A percentile compares a stretch with the other conserved stretches of the same genome.
phyloP scores from a whole-genome alignment of 2,888 invertebrate genomes.

The Podabrus alpinus region DNA sequence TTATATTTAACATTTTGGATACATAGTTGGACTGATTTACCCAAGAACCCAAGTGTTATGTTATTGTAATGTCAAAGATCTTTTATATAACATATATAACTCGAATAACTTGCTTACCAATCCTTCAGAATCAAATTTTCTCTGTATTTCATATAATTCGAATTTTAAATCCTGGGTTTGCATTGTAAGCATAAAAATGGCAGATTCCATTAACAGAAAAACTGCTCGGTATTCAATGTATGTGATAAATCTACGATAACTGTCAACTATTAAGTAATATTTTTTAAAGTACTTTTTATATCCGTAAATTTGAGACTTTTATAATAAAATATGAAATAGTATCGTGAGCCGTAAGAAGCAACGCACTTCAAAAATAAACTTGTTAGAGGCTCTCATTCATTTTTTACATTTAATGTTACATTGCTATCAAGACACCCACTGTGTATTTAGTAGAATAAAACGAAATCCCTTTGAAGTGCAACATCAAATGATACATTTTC shows the following conservation, averaged over 20 bases:
- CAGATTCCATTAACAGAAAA: background rate
- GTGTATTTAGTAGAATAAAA: background rate
- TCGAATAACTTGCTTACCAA: background rate
- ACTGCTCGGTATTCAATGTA: too few species aligned
- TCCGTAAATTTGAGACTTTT: background rate
- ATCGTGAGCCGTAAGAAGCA: background rate
- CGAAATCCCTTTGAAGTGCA: background rate
- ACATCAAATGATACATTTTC: background rate
- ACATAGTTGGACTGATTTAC: too few species aligned
- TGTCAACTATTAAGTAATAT: background rate
- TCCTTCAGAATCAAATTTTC: background rate
- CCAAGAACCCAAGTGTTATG: background rate
- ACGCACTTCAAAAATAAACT: background rate
- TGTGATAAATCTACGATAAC: background rate
- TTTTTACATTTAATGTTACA: background rate
- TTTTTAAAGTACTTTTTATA: too few species aligned
- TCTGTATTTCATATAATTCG: background rate
- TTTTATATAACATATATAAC: background rate
- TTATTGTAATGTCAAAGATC: background rate
- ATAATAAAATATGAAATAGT: background rate
- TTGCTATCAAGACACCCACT: background rate
- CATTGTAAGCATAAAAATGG: background rate
- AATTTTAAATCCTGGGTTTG: background rate
- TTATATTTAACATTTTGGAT: too few species aligned
- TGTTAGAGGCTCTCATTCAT: background rate